Conservation (phyloP, 2,888 invertebrate species). For the Pachycephus smyrnensis region DNA sequence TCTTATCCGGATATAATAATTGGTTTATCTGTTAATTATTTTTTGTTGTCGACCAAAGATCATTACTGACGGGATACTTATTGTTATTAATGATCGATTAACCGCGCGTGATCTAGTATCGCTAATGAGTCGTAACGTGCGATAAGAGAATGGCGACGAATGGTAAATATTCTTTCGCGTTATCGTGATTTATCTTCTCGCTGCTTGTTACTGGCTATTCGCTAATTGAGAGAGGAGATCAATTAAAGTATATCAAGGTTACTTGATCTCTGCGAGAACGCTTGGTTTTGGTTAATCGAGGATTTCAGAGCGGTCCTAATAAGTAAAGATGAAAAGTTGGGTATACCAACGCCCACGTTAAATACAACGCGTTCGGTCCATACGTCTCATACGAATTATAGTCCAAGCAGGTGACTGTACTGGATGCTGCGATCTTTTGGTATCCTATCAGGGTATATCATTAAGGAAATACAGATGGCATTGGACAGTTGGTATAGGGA, state of each 20-base stretch:
- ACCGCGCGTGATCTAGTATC: not conserved
- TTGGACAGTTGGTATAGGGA: not conserved
- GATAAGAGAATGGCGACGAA: not conserved
- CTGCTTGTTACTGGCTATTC: not conserved
- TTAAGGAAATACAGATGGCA: not conserved
- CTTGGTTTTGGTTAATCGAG: not conserved
- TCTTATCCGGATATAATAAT: not conserved
- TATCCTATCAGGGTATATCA: not conserved
- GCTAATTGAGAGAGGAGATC: no score
- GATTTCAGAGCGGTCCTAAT: not conserved
- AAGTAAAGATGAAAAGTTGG: not conserved
- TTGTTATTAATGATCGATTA: not conserved
- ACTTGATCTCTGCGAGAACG: no score
- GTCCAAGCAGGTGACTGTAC: not conserved
- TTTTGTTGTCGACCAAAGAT: not conserved
- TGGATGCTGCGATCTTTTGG: not conserved
- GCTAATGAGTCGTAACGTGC: not conserved
- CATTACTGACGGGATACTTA: not conserved
- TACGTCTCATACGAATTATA: not conserved
- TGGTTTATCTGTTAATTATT: not conserved
- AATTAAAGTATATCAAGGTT: no score
- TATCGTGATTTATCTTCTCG: not conserved
- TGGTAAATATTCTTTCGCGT: not conserved
- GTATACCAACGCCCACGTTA: not conserved
- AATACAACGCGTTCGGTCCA: not conserved